A percentile compares a stretch with the other conserved stretches of the same genome.
phyloP scores from a whole-genome alignment of 2,113 vertebrate genomes.

The Oryzias javanicus region DNA sequence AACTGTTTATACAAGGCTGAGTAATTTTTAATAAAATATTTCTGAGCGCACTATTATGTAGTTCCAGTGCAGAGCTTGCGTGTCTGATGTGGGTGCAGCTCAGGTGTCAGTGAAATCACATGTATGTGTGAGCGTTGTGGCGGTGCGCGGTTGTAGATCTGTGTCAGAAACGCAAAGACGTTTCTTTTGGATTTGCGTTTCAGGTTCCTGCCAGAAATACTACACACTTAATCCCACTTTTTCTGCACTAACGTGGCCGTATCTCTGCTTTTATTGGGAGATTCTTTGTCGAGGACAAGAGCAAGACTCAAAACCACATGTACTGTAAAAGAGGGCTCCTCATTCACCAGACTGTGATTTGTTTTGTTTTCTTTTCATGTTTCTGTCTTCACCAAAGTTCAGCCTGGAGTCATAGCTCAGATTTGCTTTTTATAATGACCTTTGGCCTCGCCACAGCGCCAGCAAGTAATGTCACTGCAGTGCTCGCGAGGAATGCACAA shows the following conservation, averaged over 20 bases:
- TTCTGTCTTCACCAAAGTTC: constrained; percentile 1
- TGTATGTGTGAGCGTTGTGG: neutral
- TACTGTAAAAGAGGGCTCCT: constrained; percentile 23
- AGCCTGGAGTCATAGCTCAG: constrained; percentile 3
- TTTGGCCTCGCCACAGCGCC: constrained; percentile 24
- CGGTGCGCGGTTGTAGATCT: constrained; percentile 19
- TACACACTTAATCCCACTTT: constrained; percentile 52
- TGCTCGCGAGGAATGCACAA: constrained; percentile 25
- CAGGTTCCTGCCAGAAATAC: constrained; percentile 42
- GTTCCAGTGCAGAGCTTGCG: constrained; percentile 19
- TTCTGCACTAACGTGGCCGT: constrained; percentile 12
- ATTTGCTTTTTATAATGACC: constrained; percentile 19
- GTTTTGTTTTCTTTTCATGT: neutral
- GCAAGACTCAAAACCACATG: constrained; percentile 30
- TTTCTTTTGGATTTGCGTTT: constrained; percentile 63
- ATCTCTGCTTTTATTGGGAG: constrained; percentile 14
- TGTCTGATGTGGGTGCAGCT: neutral
- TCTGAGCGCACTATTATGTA: constrained; percentile 31
- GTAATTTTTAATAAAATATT: constrained; percentile 62
- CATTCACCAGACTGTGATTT: constrained; percentile 6
- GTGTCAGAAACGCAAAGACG: constrained; percentile 34
- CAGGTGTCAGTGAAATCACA: neutral
- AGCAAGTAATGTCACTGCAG: constrained; percentile 1
- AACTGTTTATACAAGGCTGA: constrained; percentile 49
- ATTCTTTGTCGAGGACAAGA: constrained; percentile 49